Evolutionary conservation across 1,140 invertebrate species (phyloP).

Genomic region (Aleiodes sp.): DNA sequence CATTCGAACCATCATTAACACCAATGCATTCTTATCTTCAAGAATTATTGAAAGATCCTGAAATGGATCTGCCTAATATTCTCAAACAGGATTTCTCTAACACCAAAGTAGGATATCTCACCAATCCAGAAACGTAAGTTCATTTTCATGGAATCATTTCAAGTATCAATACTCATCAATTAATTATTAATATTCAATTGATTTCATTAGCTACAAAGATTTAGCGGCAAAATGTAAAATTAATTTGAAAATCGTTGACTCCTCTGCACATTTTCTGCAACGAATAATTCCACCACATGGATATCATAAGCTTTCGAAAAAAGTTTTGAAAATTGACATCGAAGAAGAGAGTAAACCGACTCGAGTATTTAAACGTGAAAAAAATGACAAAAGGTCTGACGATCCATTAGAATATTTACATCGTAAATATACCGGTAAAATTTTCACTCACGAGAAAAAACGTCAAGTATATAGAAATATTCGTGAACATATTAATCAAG

Average conservation of each 20-base stretch:
- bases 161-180: too few species aligned
- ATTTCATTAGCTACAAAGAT: not conserved
- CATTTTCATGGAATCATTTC: too few species aligned
- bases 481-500: not conserved
- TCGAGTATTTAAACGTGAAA: not conserved
- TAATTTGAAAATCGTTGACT: not conserved
- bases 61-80: slow-evolving; percentile 48
- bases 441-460: slow-evolving; percentile 47
- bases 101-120: slow-evolving; percentile 54
- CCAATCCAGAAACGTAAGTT: slow-evolving; percentile 53
- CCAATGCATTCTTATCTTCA: slow-evolving; percentile 55
- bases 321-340: not conserved
- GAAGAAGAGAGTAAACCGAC: not conserved
- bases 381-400: slow-evolving; percentile 33
- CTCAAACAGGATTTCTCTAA: slow-evolving; percentile 49
- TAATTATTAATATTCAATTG: not conserved
- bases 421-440: slow-evolving; percentile 38
- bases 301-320: not conserved
- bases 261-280: not conserved
- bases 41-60: slow-evolving; percentile 46
- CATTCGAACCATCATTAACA: slow-evolving; percentile 55
- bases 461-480: slow-evolving; percentile 39
- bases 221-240: not conserved
- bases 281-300: not conserved
- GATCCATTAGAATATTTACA: slow-evolving; percentile 50